phyloP scores from a whole-genome alignment of 2,888 invertebrate genomes.

The Unio pictorum region DNA sequence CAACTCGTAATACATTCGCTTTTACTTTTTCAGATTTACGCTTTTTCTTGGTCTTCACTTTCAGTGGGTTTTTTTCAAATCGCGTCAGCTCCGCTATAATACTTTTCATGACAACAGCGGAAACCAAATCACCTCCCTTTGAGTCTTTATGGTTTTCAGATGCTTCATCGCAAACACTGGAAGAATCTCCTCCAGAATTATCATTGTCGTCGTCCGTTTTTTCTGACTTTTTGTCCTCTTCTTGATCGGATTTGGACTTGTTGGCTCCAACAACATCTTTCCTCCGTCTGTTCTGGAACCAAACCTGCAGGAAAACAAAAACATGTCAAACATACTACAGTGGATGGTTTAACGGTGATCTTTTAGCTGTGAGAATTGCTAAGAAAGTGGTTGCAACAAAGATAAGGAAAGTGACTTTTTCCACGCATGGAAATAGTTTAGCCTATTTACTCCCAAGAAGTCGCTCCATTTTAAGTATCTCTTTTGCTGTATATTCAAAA shows the following conservation, averaged over 20 bases:
- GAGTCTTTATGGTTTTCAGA: conserved; percentile 13
- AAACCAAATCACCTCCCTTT: conserved; percentile 48
- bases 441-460: too few relatives aligned
- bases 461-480: too few relatives aligned
- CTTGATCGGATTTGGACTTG: conserved; percentile 19
- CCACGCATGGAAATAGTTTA: too few relatives aligned
- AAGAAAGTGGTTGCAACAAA: too few relatives aligned
- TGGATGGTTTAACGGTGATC: too few relatives aligned
- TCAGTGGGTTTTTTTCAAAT: conserved; percentile 53
- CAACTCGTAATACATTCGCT: conserved; percentile 24
- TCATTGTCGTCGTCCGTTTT: conserved; percentile 17
- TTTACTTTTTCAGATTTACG: conserved; percentile 28
- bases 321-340: background rate
- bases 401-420: too few relatives aligned
- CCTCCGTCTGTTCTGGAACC: conserved; percentile 69
- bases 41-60: conserved; percentile 51
- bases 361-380: too few relatives aligned
- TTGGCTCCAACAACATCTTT: conserved; percentile 61
- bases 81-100: conserved; percentile 58
- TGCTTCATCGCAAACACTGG: background rate
- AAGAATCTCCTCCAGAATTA: conserved; percentile 14
- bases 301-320: conserved; percentile 53
- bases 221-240: conserved; percentile 13
- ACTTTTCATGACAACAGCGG: conserved; percentile 57
- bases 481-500: too few relatives aligned